Evolutionary conservation across 2,113 vertebrate species (phyloP), one percentile per base, ranked within the genome.

Genomic region (Pristiophorus japonicus): DNA sequence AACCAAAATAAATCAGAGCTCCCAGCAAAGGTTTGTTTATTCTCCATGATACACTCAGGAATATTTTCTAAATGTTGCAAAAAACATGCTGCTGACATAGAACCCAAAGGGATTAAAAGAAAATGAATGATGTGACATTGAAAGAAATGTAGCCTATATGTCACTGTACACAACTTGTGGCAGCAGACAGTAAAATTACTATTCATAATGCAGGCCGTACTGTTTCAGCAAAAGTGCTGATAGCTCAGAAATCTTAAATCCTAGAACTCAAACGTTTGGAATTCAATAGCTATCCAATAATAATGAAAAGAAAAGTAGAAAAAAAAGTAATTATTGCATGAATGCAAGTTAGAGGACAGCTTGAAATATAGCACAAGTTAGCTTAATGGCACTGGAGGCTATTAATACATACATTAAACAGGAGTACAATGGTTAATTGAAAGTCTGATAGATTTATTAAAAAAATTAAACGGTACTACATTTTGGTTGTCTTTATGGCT

Each of bases 51-150:
- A 30, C 73, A 27, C 66, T 70, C 12, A 30, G 66, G 92, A 20
- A 73, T 94, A 94, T 34, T 73, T 94, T 94, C 93, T 70, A 94
- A 94, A 70, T 94, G 66, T 70, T 94, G 45, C 93, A 45, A 94
- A 22, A 91, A 67, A 67, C 92, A 94, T 94, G 93, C 24, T 94
- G 93, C 93, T 94, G 65, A 70, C 93, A 94, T 45, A 94, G 65
- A 73, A 94, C 93, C 93, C 20, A 94, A 73, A 73, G 93, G 92
- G 93, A 94, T 70, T 70, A 51, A 94, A 94, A 73, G 4, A 45
- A 51, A 94, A 73, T 24, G 11, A 94, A 94, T 94, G 66, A 94
- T 73, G 66, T 94, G 93, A 73, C 93, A 94, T 94, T 94, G 93
- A 94, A 94, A 67, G 66, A 94, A 94, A 94, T 73, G 27, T 12